Conservation (phyloP, 1,140 invertebrate species). For the Gonioctena quinquepunctata region DNA sequence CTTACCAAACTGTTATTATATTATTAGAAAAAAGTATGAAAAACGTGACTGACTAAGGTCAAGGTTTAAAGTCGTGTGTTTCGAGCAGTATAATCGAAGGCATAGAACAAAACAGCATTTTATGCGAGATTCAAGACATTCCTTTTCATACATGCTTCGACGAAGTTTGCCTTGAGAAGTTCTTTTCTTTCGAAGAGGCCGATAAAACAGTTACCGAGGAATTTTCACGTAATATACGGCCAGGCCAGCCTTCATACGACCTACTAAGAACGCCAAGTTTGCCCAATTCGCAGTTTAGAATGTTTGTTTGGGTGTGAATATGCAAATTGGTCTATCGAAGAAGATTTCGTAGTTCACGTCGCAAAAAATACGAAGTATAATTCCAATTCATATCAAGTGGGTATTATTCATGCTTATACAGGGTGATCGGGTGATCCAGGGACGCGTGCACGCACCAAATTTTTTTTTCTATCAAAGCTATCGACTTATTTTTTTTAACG, state of each 20-base stretch:
- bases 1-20: too few species aligned
- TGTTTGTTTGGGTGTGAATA: too few species aligned
- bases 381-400: too few species aligned
- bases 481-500: too few species aligned
- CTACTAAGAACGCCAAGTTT: neutral
- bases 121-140: neutral
- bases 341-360: too few species aligned
- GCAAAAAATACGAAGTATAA: too few species aligned
- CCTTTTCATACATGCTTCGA: neutral
- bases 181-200: neutral
- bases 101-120: neutral
- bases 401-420: too few species aligned
- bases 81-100: neutral
- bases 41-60: slow-evolving; percentile 35
- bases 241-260: neutral
- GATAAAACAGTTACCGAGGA: slow-evolving; percentile 7
- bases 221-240: slow-evolving; percentile 1
- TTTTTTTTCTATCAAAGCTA: too few species aligned
- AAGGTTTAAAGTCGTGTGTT: slow-evolving; percentile 32
- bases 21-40: neutral
- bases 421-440: too few species aligned
- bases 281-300: too few species aligned
- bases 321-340: too few species aligned
- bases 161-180: slow-evolving; percentile 1
- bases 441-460: too few species aligned